Conservation (phyloP, 1,140 invertebrate species). For the Brachionus sp. region DNA sequence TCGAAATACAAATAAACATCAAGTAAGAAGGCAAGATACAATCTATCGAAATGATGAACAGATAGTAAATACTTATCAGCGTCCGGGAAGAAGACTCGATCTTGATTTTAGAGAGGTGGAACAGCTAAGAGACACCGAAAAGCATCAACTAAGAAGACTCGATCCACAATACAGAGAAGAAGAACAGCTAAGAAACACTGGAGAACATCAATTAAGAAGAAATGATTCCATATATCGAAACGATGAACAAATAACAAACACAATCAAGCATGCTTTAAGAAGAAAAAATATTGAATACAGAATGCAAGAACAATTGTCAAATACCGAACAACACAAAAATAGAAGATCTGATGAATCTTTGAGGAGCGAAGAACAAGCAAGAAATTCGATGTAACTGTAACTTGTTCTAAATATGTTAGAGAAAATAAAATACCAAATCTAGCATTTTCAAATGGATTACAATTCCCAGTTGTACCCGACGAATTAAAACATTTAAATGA, state of each 20-base stretch:
- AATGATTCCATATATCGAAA: too few relatives aligned
- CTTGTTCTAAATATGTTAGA: neutral
- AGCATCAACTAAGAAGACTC: neutral
- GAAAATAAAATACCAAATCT: neutral
- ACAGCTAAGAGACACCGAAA: too few relatives aligned
- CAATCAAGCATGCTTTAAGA: neutral
- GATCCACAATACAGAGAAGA: neutral
- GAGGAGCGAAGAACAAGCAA: neutral
- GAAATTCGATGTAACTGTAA: neutral
- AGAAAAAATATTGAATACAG: too few relatives aligned
- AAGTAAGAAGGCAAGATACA: neutral
- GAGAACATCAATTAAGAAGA: neutral
- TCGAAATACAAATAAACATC: neutral
- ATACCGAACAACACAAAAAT: conserved; percentile 3
- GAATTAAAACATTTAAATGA: neutral
- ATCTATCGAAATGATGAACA: neutral
- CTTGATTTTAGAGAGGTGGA: neutral
- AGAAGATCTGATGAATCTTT: neutral
- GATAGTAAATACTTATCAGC: neutral
- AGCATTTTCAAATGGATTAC: conserved; percentile 1
- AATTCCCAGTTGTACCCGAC: neutral
- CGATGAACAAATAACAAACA: too few relatives aligned
- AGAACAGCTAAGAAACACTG: neutral
- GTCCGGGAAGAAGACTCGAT: neutral
- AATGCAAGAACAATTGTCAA: neutral